Percentiles rank a stretch among this genome's conserved stretches.
phyloP scores from a whole-genome alignment of 2,797 vertebrate genomes.

The Lepus townsendii region DNA sequence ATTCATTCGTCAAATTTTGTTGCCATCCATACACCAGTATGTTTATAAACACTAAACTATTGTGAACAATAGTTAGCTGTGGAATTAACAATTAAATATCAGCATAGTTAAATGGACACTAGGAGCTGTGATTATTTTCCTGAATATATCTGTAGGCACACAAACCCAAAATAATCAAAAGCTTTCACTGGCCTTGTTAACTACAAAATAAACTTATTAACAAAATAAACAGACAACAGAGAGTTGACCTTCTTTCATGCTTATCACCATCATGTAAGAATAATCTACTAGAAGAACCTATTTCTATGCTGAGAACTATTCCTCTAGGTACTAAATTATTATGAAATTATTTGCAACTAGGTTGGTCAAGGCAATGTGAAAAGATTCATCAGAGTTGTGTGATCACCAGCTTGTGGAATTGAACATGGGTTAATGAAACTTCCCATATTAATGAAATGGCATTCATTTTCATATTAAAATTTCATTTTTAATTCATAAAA shows the following conservation, averaged over 20 bases:
- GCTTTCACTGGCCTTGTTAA: background rate
- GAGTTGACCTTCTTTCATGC: background rate
- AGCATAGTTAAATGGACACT: slow-evolving; percentile 13
- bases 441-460: background rate
- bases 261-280: slow-evolving; percentile 46
- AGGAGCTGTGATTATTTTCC: background rate
- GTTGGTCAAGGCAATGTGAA: background rate
- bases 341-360: slow-evolving; percentile 48
- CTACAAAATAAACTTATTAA: slow-evolving; percentile 42
- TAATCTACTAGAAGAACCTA: background rate
- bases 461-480: slow-evolving; percentile 18
- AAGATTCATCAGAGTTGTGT: slow-evolving; percentile 2
- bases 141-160: background rate
- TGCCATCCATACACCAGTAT: slow-evolving; percentile 9
- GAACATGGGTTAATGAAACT: background rate
- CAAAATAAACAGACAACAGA: slow-evolving; percentile 55
- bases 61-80: slow-evolving; percentile 33
- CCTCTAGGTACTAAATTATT: slow-evolving; percentile 25
- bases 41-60: slow-evolving; percentile 35
- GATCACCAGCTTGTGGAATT: background rate
- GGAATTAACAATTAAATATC: slow-evolving; percentile 7
- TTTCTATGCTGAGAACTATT: slow-evolving; percentile 45
- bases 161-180: slow-evolving; percentile 31
- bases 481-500: background rate
- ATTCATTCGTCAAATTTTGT: slow-evolving; percentile 28